Evolutionary conservation across 2,113 vertebrate species (phyloP).

Genomic region (Verasper variegatus): DNA sequence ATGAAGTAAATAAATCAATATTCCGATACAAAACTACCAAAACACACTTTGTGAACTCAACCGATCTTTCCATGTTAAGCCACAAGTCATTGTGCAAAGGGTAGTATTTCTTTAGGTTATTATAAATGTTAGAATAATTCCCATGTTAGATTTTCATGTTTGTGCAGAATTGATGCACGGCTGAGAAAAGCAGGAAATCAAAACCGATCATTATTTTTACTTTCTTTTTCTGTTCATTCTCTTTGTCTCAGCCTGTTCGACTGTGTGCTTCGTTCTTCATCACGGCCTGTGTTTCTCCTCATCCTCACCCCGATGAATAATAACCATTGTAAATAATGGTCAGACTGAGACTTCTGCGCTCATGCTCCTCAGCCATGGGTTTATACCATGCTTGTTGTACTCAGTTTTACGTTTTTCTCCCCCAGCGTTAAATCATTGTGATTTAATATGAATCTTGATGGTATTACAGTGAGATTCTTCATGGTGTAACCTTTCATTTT

Average conservation of each 20-base stretch:
- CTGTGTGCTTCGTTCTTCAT: not conserved
- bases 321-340: conserved; percentile 12
- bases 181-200: conserved; percentile 8
- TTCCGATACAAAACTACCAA: conserved; percentile 6
- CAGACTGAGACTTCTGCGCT: not conserved
- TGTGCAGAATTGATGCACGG: not conserved
- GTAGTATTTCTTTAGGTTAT: not conserved
- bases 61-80: conserved; percentile 9
- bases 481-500: not conserved
- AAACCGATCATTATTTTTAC: not conserved
- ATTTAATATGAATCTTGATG: conserved; percentile 11
- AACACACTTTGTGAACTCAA: not conserved
- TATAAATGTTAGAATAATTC: not conserved
- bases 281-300: conserved; percentile 1
- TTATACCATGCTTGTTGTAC: not conserved
- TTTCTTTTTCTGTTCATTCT: not conserved
- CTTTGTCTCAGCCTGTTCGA: not conserved
- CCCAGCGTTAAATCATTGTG: not conserved
- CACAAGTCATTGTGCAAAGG: not conserved
- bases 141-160: not conserved
- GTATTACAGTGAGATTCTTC: conserved; percentile 5
- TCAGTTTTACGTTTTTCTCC: not conserved
- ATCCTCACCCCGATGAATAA: conserved; percentile 19
- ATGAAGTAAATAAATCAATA: conserved; percentile 24
- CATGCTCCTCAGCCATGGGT: no score